Evolutionary conservation across 2,888 invertebrate species (phyloP).

Genomic region (Dascillus cervinus): DNA sequence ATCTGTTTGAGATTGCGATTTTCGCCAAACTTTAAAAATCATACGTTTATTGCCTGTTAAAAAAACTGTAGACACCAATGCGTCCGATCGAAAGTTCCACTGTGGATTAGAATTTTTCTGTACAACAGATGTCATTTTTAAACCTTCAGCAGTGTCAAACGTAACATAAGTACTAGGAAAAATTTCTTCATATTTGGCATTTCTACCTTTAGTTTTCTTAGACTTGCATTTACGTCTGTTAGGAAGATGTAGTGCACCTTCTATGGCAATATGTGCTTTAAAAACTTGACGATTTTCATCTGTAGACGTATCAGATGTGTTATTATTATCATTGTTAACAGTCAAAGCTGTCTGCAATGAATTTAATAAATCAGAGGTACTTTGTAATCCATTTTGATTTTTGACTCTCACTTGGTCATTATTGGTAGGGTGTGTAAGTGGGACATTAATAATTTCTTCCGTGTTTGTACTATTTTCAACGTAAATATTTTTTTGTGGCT

Average conservation of each 20-base stretch:
- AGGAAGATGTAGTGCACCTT: conserved; percentile 51
- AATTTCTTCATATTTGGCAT: conserved; percentile 35
- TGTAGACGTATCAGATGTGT: neutral
- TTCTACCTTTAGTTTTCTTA: conserved; percentile 31
- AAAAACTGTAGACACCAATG: conserved; percentile 43
- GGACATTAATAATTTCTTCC: conserved; percentile 12
- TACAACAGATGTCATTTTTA: conserved; percentile 45
- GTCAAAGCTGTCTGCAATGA: conserved; percentile 35
- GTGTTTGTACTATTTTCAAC: conserved; percentile 33
- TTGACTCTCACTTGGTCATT: neutral
- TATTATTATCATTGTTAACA: conserved; percentile 12
- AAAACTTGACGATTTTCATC: conserved; percentile 26
- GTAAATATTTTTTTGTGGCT: conserved; percentile 21
- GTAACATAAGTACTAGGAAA: conserved; percentile 55
- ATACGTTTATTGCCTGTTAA: conserved; percentile 48
- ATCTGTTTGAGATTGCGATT: conserved; percentile 48
- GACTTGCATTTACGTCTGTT: conserved; percentile 35
- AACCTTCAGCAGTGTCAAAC: conserved; percentile 44
- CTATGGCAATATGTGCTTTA: conserved; percentile 47
- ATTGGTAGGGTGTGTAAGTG: neutral
- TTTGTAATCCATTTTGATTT: conserved; percentile 10
- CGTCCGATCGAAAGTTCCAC: conserved; percentile 50
- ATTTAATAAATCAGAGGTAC: conserved; percentile 37
- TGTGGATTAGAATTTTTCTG: conserved; percentile 47
- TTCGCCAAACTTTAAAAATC: conserved; percentile 55